Conservation (phyloP, 2,113 vertebrate species). For the Leucoraja erinaceus region DNA sequence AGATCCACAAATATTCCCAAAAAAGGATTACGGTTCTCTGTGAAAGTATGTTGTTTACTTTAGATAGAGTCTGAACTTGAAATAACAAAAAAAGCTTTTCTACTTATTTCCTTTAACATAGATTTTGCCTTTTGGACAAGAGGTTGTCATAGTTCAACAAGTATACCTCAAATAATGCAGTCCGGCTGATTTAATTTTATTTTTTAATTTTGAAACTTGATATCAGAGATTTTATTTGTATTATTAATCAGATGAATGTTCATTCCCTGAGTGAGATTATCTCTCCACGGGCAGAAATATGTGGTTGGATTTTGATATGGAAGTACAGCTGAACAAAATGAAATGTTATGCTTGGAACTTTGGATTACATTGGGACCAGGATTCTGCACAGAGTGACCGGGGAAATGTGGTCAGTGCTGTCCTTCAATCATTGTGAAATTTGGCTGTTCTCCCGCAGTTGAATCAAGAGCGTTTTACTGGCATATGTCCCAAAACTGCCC, state of each 20-base stretch:
- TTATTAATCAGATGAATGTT: conserved; percentile 12
- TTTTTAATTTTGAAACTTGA: conserved; percentile 1
- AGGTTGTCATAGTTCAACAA: background rate
- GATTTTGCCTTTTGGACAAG: background rate
- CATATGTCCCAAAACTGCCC: too few relatives aligned
- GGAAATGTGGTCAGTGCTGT: background rate
- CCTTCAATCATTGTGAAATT: conserved; percentile 17
- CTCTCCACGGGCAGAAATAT: background rate
- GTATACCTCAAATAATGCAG: background rate
- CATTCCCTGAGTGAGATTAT: conserved; percentile 25
- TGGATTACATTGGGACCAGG: background rate
- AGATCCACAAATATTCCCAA: conserved; percentile 20
- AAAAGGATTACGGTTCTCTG: conserved; percentile 26
- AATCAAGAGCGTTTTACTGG: too few relatives aligned
- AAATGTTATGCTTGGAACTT: conserved; percentile 28
- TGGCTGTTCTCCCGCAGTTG: background rate
- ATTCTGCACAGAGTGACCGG: background rate
- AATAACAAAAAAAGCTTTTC: background rate
- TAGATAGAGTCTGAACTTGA: background rate
- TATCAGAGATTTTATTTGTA: background rate
- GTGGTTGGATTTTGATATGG: conserved; percentile 13
- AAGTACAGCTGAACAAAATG: background rate
- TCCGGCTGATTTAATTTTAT: conserved; percentile 1
- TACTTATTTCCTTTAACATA: background rate
- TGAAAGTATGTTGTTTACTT: background rate